Evolutionary conservation across 2,888 invertebrate species (phyloP).

Genomic region (Tetanocera ferruginea): DNA sequence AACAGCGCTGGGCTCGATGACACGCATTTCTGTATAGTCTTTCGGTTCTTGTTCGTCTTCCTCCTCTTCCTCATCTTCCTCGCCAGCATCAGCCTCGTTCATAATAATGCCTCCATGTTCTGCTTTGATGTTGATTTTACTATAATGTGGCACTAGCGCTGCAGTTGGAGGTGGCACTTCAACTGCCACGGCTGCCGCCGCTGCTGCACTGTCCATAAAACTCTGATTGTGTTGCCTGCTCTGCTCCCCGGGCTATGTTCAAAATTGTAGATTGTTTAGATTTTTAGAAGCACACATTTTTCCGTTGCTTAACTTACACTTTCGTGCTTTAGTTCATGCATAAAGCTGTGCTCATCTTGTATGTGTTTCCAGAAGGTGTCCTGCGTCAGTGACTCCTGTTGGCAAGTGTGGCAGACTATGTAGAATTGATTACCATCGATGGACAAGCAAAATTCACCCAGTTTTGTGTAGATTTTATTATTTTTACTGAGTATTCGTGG

Average conservation of each 20-base stretch:
- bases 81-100: slow-evolving; percentile 38
- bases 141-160: slow-evolving; percentile 44
- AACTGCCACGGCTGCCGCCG: slow-evolving; percentile 52
- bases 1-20: slow-evolving; percentile 49
- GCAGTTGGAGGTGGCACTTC: slow-evolving; percentile 50
- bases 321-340: slow-evolving; percentile 50
- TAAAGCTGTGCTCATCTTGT: slow-evolving; percentile 65
- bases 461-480: slow-evolving; percentile 64
- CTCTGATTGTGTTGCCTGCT: background rate
- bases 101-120: slow-evolving; percentile 52
- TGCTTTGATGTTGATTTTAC: slow-evolving; percentile 40
- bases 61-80: slow-evolving; percentile 46
- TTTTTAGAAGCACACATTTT: background rate
- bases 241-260: background rate
- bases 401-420: slow-evolving; percentile 65
- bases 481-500: slow-evolving; percentile 66
- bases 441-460: slow-evolving; percentile 64
- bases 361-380: slow-evolving; percentile 66
- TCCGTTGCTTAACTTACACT: background rate
- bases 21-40: slow-evolving; percentile 61
- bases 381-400: slow-evolving; percentile 64
- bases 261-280: background rate
- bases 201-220: slow-evolving; percentile 52
- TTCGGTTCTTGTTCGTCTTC: slow-evolving; percentile 60
- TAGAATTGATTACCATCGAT: slow-evolving; percentile 61